Percentiles rank a stretch among this genome's conserved stretches.
Conservation (phyloP, 2,888 invertebrate genomes). For the Rotaria socialis region DNA sequence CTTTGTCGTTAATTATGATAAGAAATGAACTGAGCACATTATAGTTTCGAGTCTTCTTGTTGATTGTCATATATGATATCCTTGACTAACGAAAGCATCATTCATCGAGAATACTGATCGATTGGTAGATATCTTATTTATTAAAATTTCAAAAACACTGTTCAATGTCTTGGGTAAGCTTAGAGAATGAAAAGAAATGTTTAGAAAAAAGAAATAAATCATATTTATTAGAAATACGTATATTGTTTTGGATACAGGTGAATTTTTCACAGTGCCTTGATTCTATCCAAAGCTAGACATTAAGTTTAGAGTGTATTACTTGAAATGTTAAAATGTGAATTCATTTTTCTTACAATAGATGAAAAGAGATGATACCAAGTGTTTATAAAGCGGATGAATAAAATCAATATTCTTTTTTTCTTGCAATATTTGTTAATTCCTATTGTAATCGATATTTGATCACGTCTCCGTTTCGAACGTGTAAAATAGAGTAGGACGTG, state of each 20-base stretch:
- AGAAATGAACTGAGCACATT: not conserved
- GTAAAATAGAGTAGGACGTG: not conserved
- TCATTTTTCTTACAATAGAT: not conserved
- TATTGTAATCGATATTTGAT: constrained; percentile 19
- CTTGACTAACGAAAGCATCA: no score
- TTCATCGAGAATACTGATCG: no score
- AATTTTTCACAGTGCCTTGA: no score
- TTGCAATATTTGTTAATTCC: not conserved
- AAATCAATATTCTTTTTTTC: not conserved
- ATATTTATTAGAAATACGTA: no score
- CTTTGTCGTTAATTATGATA: not conserved
- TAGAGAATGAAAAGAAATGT: no score
- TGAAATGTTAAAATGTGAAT: not conserved
- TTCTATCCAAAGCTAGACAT: not conserved
- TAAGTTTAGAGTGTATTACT: not conserved
- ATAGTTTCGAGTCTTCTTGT: not conserved
- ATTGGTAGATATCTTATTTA: no score
- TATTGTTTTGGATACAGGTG: no score
- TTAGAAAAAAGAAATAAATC: no score
- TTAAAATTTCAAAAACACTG: no score
- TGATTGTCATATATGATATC: no score
- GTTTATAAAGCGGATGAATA: not conserved
- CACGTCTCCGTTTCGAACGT: not conserved
- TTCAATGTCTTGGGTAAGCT: no score
- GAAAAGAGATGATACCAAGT: not conserved